Evolutionary conservation across 2,888 invertebrate genomes (phyloP), one percentile per base, ranked within the genome.

Genomic region (Drosophila emarginata): DNA sequence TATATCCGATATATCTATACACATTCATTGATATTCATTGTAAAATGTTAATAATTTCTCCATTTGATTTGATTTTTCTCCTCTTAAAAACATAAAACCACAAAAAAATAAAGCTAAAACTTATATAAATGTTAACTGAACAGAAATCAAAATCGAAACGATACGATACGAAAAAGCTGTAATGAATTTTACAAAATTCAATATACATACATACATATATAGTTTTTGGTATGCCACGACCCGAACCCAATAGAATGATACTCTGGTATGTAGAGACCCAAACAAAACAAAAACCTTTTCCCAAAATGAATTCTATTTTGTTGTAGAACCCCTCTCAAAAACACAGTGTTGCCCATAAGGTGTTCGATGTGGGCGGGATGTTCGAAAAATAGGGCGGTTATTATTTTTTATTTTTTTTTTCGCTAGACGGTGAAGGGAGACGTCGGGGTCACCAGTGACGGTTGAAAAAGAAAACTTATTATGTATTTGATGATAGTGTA

Each of bases 1-100:
- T 61, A 52, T 52, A 7, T 39, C 18, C 28, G 26, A 37, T 64
- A 37, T 60, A 52, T 23, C 32, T 45, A 51, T 14, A 51, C 15
- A 51, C 40, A 60, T 77, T 26, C 26, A 52, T 52, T 26, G 23
- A 36, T 32, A 53, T 53, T 61, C 64, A 32, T 71, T 74, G 70
- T 72, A 71, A 72, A 72, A 36, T 68, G 61, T 74, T 68, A 68
- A 56, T 74, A 67, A 78, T 68, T 63, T 66, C 60, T 72, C 80
- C 80, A 75, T 67, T 61, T 69, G 26, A 71, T 57, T 73, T 65
- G 60, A 56, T 52, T 60, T 59, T 72, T 51, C 45, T 65, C 50
- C n/a, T 50, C 72, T 36, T 40, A n/a, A 60, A 70, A 60, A 51
- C 50, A 45, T 11, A 36, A 60, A 28, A 53, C 15, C 26, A 37